Base-by-base conservation (phyloP, 2,797 vertebrate genomes). In the Picus viridis region DNA sequence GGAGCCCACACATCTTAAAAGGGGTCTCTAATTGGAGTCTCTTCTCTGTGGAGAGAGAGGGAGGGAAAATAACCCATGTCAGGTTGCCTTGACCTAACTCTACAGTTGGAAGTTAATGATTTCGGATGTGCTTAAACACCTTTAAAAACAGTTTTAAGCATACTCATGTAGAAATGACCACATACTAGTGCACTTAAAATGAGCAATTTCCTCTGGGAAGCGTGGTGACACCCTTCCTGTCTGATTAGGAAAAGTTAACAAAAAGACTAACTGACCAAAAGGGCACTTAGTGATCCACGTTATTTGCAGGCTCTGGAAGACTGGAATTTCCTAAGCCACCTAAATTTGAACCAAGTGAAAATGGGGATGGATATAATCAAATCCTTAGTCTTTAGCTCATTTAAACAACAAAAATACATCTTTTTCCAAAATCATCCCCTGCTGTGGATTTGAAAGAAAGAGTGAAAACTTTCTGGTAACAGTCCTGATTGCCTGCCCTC, bases 51-150 rank as follows among this genome's bases (percentile, higher is more conserved):
- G 70, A 81, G 49, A 51, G 69, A 69, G 32, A 61, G 34, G 45
- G n/a, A 81, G 20, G 30, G 53, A 91, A 88, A 93, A 91, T 36
- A 76, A 57, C 12, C 8, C 5, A 6, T 75, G 23, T 62, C 41
- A 62, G 76, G 72, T 92, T 87, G 65, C 53, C 84, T 85, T 90
- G 88, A 93, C 83, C 94, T 88, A 65, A 49, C 41, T 91, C 36
- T 71, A 22, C 26, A 89, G 59, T 29, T 83, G 74, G 32, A 9
- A 80, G n/a, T 23, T 81, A 85, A 58, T 89, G 67, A 90, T 83
- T 88, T 89, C 5, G 5, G 29, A 64, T 71, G 34, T 22, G 29
- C 56, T 79, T 29, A 58, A 88, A 76, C 47, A 77, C 30, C 49
- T 88, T 81, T 86, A 47, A 73, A 73, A 76, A 77, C 12, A 51